phyloP scores from a whole-genome alignment of 2,113 vertebrate species.

The Dasyprocta punctata region DNA sequence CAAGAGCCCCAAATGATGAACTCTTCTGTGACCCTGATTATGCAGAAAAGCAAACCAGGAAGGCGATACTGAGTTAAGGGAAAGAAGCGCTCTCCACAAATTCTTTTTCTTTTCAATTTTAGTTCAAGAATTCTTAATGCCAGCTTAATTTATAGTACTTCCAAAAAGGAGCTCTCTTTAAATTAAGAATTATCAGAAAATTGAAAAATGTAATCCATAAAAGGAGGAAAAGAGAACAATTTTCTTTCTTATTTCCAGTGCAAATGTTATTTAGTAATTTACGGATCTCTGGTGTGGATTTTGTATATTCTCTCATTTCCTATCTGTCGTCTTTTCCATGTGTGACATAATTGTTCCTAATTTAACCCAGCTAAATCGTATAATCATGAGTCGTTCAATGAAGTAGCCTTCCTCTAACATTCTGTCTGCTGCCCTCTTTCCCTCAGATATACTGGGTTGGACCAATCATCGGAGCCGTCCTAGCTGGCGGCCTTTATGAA shows the following conservation, averaged over 20 bases:
- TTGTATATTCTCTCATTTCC: neutral
- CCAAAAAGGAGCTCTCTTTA: neutral
- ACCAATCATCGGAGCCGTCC: slow-evolving; percentile 92
- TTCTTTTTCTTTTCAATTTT: slow-evolving; percentile 9
- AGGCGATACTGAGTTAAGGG: neutral
- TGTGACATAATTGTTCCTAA: neutral
- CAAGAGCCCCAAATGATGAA: neutral
- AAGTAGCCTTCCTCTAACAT: neutral
- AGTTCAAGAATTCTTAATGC: neutral
- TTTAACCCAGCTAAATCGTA: neutral
- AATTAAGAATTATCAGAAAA: neutral
- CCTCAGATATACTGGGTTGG: slow-evolving; percentile 95
- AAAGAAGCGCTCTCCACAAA: neutral
- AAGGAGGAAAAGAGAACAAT: neutral
- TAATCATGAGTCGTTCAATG: neutral
- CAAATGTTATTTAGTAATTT: neutral
- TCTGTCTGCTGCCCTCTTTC: slow-evolving; percentile 7
- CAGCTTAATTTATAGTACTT: neutral
- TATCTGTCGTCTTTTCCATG: neutral
- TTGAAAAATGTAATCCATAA: neutral
- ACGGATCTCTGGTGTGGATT: neutral
- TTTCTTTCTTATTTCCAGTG: slow-evolving; percentile 32
- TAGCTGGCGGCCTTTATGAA: slow-evolving; percentile 93
- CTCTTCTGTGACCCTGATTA: neutral
- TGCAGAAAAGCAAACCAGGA: neutral